A percentile compares a stretch with the other conserved stretches of the same genome.
phyloP scores from a whole-genome alignment of 2,888 invertebrate species.

The Mesorhabditis sp. region DNA sequence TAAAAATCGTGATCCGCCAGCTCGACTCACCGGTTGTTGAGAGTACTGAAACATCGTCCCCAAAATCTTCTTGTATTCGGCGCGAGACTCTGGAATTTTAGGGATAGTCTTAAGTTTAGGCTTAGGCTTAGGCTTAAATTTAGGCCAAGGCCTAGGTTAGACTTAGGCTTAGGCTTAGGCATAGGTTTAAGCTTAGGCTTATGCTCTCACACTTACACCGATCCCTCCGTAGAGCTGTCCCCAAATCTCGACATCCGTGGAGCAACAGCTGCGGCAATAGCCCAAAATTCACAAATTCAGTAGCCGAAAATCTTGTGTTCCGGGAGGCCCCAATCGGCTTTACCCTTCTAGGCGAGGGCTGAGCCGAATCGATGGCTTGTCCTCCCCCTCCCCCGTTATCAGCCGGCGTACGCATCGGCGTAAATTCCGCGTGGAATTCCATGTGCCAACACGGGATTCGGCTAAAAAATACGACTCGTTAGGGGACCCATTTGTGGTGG shows the following conservation, averaged over 20 bases:
- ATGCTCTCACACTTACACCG: not conserved
- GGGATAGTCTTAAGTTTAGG: not conserved
- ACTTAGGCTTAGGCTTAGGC: not conserved
- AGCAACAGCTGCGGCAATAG: too few relatives aligned
- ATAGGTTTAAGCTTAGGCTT: not conserved
- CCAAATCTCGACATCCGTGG: not conserved
- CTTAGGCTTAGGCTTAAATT: not conserved
- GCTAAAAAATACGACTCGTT: too few relatives aligned
- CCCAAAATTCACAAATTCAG: too few relatives aligned
- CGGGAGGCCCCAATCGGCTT: too few relatives aligned
- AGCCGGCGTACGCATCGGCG: too few relatives aligned
- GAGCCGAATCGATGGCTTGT: too few relatives aligned
- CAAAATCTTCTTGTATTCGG: conserved; percentile 1
- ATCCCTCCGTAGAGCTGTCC: conserved; percentile 5
- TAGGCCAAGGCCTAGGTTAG: not conserved
- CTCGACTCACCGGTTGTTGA: not conserved
- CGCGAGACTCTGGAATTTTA: not conserved
- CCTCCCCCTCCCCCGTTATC: too few relatives aligned
- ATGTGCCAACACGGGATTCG: too few relatives aligned
- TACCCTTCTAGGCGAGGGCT: too few relatives aligned
- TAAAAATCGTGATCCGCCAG: conserved; percentile 5
- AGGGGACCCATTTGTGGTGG: too few relatives aligned
- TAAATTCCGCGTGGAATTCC: too few relatives aligned
- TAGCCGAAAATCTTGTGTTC: too few relatives aligned
- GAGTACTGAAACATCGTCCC: conserved; percentile 1